These are phyloP conservation scores for Umimayanthus chanpuru DNA, from an alignment of 92 coral and sea anemone species.

Conservation along the genomic window DNA sequence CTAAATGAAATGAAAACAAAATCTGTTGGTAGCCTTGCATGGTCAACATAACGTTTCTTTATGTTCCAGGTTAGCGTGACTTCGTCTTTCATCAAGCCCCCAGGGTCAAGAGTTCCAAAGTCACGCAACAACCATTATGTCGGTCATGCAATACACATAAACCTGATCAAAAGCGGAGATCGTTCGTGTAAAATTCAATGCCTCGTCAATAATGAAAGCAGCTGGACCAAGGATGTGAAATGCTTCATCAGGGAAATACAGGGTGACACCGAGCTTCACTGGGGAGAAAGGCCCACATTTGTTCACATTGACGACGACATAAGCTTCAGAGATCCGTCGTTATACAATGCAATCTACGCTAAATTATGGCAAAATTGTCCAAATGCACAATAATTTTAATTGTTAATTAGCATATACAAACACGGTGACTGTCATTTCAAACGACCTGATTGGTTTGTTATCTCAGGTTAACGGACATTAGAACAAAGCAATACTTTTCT, in stretches of 20 bases:
- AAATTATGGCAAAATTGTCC: constrained; percentile 43
- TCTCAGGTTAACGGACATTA: too few species aligned
- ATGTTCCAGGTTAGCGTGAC: constrained; percentile 47
- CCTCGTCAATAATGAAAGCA: background rate
- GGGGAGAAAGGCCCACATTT: constrained; percentile 56
- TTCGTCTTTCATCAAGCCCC: constrained; percentile 45
- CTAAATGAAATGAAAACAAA: background rate
- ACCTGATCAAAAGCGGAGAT: background rate
- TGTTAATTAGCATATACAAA: too few species aligned
- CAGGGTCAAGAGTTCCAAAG: constrained; percentile 55
- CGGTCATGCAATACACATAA: constrained; percentile 68
- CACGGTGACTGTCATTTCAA: too few species aligned
- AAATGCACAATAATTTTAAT: too few species aligned
- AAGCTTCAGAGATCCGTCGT: background rate
- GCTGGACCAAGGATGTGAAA: background rate
- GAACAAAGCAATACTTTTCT: too few species aligned
- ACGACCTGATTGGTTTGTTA: too few species aligned
- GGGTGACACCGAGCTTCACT: constrained; percentile 40
- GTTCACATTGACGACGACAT: constrained; percentile 63
- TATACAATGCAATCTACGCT: constrained; percentile 32
- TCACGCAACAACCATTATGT: constrained; percentile 55
- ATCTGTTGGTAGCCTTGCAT: background rate
- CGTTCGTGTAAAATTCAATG: constrained; percentile 52
- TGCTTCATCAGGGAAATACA: constrained; percentile 47
- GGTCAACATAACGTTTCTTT: background rate